Evolutionary conservation across 1,140 invertebrate species (phyloP), one percentile per base, ranked within the genome.

Genomic region (Aphidius ervi): DNA sequence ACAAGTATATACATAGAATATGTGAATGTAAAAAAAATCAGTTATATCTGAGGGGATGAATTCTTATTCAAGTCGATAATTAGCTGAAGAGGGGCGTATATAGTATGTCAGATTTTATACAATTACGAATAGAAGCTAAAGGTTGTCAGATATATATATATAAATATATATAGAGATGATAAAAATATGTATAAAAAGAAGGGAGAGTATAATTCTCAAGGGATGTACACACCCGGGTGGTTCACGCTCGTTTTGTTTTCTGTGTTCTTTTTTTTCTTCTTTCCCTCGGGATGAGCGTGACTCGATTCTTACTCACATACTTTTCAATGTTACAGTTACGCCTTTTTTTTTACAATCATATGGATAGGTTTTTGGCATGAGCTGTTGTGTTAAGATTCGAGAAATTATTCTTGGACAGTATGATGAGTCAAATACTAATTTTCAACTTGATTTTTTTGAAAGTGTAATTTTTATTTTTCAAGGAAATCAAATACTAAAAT

Each of bases 231-330:
- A 62, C 74, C 75, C 73, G 73, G 50, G 49, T 58, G 47, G 56
- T 58, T 56, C 54, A 60, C 47, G 59, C 58, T 50, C 54, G 43
- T 54, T 56, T 23, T 56, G 23, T 31, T 31, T 31, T 31, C 23
- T 31, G 23, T 31, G 23, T 31, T 31, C 23, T 31, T 31, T 31
- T 4, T 31, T 31, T 58, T 62, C 63, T 64, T 48, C 52, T 58
- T 48, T 70, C 76, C 72, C 74, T 55, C 41, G 75, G 66, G 75
- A 74, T 64, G 72, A 73, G 76, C 76, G 75, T 77, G 76, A 77
- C 75, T 75, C 67, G 71, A 58, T 60, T 41, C 50, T 58, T 47
- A 50, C 50, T 39, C 49, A 46, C 49, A 61, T 60, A 53, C 53
- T 63, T 59, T 55, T 57, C 31, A 23, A 10, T 5, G 53, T 31